Percentiles rank a stretch among this genome's conserved stretches.
Evolutionary conservation across 2,113 vertebrate species (phyloP).

Genomic region (Camelus bactrianus): DNA sequence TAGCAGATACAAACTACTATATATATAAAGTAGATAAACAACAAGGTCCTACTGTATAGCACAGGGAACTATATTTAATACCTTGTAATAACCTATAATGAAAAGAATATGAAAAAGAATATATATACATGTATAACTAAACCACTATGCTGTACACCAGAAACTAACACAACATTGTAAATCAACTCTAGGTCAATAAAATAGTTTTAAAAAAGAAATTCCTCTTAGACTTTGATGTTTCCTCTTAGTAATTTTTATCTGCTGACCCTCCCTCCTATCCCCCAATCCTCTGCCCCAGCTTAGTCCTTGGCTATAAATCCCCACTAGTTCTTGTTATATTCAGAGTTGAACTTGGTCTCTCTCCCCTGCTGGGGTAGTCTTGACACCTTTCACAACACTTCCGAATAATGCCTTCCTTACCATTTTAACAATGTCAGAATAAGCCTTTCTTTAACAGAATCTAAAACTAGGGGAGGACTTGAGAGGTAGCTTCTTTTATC

Average conservation of each 20-base stretch:
- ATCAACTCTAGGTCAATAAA: too few species aligned
- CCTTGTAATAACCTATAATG: too few species aligned
- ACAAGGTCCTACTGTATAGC: too few species aligned
- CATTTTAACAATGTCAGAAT: constrained; percentile 17
- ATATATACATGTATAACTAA: too few species aligned
- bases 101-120: too few species aligned
- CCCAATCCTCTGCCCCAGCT: too few species aligned
- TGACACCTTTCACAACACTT: background rate
- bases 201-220: background rate
- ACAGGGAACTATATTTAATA: too few species aligned
- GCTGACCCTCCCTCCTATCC: too few species aligned
- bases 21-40: too few species aligned
- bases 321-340: background rate
- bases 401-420: background rate
- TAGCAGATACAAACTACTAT: too few species aligned
- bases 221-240: background rate
- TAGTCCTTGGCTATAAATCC: background rate
- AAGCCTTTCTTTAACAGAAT: background rate
- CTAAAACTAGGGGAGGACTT: background rate
- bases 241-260: background rate
- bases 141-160: too few species aligned
- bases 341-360: background rate
- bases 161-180: too few species aligned
- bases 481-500: background rate
- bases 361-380: background rate